phyloP scores from a whole-genome alignment of 1,140 invertebrate genomes.

The Diachasma alloeum region DNA sequence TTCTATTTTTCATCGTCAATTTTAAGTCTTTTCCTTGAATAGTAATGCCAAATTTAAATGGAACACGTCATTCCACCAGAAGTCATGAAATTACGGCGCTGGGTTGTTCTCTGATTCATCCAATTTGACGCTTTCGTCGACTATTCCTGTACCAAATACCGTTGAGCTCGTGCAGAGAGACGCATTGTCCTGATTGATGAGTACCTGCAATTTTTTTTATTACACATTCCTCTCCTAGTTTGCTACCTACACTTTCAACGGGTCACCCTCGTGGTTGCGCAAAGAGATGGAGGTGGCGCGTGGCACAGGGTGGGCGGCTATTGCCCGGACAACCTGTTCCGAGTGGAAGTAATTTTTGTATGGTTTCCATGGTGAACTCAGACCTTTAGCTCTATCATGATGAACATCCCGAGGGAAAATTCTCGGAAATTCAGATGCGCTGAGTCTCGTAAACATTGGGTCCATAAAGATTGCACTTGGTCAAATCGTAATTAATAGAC shows the following conservation, averaged over 20 bases:
- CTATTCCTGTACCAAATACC: not conserved
- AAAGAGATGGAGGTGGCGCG: slow-evolving; percentile 41
- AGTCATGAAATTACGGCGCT: not conserved
- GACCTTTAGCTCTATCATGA: not conserved
- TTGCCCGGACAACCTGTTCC: not conserved
- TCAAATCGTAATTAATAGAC: too few relatives aligned
- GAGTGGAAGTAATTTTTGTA: not conserved
- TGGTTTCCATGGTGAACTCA: not conserved
- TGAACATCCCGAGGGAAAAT: not conserved
- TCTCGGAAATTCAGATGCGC: not conserved
- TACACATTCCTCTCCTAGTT: not conserved
- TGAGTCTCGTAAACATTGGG: too few relatives aligned
- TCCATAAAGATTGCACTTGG: too few relatives aligned
- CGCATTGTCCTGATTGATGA: too few relatives aligned
- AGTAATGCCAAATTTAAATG: too few relatives aligned
- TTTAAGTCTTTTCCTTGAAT: too few relatives aligned
- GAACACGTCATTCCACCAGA: not conserved
- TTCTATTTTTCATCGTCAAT: too few relatives aligned
- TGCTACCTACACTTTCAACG: not conserved
- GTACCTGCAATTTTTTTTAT: not conserved
- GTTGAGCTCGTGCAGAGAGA: not conserved
- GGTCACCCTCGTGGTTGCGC: slow-evolving; percentile 29
- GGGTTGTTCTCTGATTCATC: not conserved
- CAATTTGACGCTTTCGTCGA: not conserved
- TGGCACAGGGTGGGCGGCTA: slow-evolving; percentile 51